Evolutionary conservation across 2,113 vertebrate species (phyloP), one percentile per base, ranked within the genome.

Genomic region (Lepus americanus): DNA sequence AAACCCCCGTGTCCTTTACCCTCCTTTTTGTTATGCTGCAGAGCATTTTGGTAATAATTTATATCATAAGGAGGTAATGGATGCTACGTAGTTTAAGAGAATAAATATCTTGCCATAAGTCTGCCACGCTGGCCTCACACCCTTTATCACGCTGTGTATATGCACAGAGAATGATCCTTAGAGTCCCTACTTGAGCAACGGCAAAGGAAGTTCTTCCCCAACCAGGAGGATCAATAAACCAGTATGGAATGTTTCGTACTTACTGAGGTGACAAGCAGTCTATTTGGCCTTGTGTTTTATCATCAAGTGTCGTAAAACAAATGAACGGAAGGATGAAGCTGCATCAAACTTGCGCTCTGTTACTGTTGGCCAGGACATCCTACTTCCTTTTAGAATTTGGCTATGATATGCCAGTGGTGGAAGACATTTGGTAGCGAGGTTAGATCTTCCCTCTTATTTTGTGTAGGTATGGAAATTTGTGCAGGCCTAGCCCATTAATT

Each of bases 321-420:
- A 49, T 10, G 16, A 4, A 31, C 11, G 44, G 31, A 66, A 63
- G 23, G 33, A 5, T 20, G 27, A 61, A 53, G 5, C 1, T 85
- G 8, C 53, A 33, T 36, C 13, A 0, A 64, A 59, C 74, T 63
- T 83, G 20, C 29, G 19, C 44, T 59, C 10, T 17, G 49, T 82
- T n/a, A 70, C 20, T 78, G 10, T 76, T 76, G 39, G 84, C 84
- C 77, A 74, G 49, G 70, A 90, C 90, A 83, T 80, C 27, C 39
- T 66, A 33, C 31, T 82, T 92, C 27, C 29, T 73, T 27, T 80
- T 93, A 82, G 81, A 80, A 59, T 51, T 70, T 11, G 13, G 20
- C 66, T 59, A 85, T 73, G 51, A 59, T 88, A 16, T 80, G 16
- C 86, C 55, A 51, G 14, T 63, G 16, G 51, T 76, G 23, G 31